Evolutionary conservation across 2,113 vertebrate species (phyloP).

Genomic region (Entomyzon cyanotis): DNA sequence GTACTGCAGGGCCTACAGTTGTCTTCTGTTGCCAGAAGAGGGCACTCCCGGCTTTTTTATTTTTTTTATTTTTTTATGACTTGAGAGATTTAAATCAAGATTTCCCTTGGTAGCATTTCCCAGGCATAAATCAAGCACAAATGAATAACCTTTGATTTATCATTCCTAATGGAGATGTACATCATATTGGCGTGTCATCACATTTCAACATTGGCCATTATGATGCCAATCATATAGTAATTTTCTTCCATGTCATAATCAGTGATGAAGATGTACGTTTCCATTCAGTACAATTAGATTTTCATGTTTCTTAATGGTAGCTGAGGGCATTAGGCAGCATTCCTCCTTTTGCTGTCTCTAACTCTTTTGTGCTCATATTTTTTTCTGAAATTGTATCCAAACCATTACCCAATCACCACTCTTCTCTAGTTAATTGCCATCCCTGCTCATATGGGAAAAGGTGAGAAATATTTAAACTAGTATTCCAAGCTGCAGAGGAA

Average conservation of each 20-base stretch:
- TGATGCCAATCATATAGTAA: slow-evolving; percentile 68
- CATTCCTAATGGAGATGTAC: slow-evolving; percentile 72
- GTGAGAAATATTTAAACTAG: not conserved
- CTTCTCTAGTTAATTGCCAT: not conserved
- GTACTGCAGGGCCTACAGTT: not conserved
- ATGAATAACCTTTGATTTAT: slow-evolving; percentile 76
- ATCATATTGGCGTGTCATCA: slow-evolving; percentile 72
- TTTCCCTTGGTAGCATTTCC: slow-evolving; percentile 67
- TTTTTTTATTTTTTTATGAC: not conserved
- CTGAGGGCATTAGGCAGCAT: slow-evolving; percentile 51
- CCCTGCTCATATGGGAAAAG: not conserved
- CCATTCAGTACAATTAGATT: slow-evolving; percentile 67
- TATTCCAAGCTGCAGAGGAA: not conserved
- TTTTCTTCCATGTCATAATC: slow-evolving; percentile 66
- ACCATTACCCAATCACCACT: slow-evolving; percentile 11
- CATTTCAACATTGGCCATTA: slow-evolving; percentile 70
- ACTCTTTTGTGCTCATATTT: slow-evolving; percentile 27
- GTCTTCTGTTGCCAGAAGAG: slow-evolving; percentile 49
- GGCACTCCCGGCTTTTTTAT: slow-evolving; percentile 1
- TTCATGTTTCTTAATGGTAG: slow-evolving; percentile 60
- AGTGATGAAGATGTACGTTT: slow-evolving; percentile 63
- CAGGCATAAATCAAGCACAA: slow-evolving; percentile 70
- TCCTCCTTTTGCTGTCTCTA: slow-evolving; percentile 15
- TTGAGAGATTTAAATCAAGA: slow-evolving; percentile 44
- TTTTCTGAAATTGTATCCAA: slow-evolving; percentile 30